phyloP scores from a whole-genome alignment of 2,113 vertebrate species.

The Formicarius rufipectus region DNA sequence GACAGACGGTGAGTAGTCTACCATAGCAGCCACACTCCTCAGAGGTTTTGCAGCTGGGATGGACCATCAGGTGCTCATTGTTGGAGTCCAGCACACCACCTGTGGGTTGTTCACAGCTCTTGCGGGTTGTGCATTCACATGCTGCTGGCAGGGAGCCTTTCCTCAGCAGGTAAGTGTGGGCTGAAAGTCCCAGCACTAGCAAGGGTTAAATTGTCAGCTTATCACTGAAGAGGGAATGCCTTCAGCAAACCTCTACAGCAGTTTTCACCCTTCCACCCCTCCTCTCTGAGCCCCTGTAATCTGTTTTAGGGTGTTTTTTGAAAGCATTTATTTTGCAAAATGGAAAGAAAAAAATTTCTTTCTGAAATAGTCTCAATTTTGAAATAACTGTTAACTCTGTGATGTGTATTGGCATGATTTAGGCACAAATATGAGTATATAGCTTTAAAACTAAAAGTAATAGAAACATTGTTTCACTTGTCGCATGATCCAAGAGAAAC shows the following conservation, averaged over 20 bases:
- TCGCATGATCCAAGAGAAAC: background rate
- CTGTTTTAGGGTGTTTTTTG: background rate
- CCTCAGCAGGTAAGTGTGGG: background rate
- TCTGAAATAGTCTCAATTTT: background rate
- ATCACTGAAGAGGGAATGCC: background rate
- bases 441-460: background rate
- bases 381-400: background rate
- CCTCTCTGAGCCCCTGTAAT: background rate
- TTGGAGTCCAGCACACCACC: background rate
- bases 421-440: background rate
- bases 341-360: background rate
- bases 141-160: background rate
- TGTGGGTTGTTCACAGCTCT: background rate
- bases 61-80: background rate
- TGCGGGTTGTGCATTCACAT: fast-evolving
- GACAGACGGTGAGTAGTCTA: background rate
- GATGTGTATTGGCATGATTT: background rate
- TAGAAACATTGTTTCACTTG: background rate
- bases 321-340: background rate
- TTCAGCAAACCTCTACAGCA: background rate
- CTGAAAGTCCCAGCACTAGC: background rate
- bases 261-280: background rate
- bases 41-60: background rate
- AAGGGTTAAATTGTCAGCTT: background rate
- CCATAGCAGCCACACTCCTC: background rate